Conservation (phyloP, 2,797 vertebrate species). For the Argentina silus region DNA sequence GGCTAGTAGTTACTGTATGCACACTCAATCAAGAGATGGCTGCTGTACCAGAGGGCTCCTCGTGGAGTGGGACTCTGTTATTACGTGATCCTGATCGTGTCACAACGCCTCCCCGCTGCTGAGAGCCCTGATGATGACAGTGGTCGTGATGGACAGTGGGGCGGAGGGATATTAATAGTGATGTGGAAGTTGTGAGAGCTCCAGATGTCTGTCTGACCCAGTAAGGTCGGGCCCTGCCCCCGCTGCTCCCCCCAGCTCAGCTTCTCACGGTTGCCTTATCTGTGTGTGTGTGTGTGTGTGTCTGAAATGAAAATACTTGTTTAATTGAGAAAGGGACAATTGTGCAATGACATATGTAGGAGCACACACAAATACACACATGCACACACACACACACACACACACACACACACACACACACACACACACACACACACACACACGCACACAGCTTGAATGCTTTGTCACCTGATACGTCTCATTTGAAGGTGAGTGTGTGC, state of each 20-base stretch:
- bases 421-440: constrained; percentile 8
- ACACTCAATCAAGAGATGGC: no score
- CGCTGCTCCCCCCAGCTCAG: constrained; percentile 18
- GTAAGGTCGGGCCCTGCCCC: constrained; percentile 39
- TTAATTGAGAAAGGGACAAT: no score
- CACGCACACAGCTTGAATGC: no score
- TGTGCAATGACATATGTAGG: no score
- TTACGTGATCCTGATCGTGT: not conserved
- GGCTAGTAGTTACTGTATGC: no score
- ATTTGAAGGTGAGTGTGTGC: no score
- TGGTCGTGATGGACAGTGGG: not conserved
- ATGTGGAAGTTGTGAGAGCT: constrained; percentile 4
- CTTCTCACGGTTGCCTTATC: no score
- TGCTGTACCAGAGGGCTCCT: no score
- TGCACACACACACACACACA: not conserved
- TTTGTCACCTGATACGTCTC: no score
- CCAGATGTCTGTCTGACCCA: constrained; percentile 46
- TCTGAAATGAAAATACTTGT: no score
- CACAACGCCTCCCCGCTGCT: not conserved
- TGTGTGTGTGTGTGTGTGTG: no score
- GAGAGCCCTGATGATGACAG: not conserved
- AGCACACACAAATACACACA: not conserved
- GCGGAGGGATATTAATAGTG: constrained; percentile 25
- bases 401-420: not conserved
- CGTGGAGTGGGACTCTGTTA: not conserved